Conservation (phyloP, 2,797 vertebrate species). For the Schizopygopsis pylzovi region DNA sequence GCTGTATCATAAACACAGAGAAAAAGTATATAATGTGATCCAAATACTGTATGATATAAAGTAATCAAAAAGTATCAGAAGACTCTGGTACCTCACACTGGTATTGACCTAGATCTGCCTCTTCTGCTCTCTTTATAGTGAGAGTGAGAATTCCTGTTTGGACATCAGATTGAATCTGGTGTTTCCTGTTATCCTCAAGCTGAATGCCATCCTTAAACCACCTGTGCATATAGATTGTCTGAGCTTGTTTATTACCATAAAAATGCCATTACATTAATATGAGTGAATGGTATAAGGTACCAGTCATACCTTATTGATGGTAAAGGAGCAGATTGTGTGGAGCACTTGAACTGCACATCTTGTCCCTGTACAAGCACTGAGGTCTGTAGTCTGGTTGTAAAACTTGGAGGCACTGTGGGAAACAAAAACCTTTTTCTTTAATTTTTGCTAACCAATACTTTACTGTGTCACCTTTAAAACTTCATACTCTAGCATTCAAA, state of each 20-base stretch:
- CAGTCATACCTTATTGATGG: constrained; percentile 85
- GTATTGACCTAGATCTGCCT: constrained; percentile 88
- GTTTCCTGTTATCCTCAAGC: constrained; percentile 81
- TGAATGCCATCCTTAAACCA: constrained; percentile 89
- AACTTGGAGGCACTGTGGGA: constrained; percentile 87
- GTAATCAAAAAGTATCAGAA: constrained; percentile 3
- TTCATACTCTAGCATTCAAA: background rate
- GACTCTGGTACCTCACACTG: constrained; percentile 87
- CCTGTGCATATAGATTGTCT: constrained; percentile 68
- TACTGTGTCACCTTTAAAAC: background rate
- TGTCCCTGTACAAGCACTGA: constrained; percentile 86
- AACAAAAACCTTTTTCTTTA: background rate
- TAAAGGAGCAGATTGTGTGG: constrained; percentile 82
- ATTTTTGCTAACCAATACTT: background rate
- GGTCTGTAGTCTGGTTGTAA: constrained; percentile 87
- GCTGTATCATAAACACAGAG: constrained; percentile 68
- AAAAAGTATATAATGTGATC: background rate
- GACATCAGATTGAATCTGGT: constrained; percentile 81
- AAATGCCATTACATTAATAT: background rate
- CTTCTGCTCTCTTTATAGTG: constrained; percentile 80
- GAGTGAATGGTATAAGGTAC: no score
- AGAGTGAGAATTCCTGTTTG: constrained; percentile 86
- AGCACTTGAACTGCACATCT: constrained; percentile 88
- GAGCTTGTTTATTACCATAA: background rate
- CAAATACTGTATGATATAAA: background rate